Percentiles rank a stretch among this genome's conserved stretches.
These are phyloP conservation scores for Otis tarda DNA, from an alignment of 2,113 vertebrate genomes.

Conservation along the genomic window DNA sequence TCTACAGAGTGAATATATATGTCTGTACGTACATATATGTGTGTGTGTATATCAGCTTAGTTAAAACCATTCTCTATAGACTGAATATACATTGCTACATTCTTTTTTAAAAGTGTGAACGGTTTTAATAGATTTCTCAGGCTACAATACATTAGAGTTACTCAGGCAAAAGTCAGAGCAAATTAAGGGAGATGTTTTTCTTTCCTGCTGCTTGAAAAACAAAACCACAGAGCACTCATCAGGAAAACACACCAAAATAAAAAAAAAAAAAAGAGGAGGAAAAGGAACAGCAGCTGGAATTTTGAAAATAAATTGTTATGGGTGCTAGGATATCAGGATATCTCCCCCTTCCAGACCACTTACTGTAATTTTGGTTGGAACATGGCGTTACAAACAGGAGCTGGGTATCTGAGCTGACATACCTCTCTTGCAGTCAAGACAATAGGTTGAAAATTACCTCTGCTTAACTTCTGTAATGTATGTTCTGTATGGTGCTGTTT, in stretches of 20 bases:
- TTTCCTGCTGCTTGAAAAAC: not conserved
- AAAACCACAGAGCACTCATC: not conserved
- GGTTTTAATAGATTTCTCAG: constrained; percentile 47
- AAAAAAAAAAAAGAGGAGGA: not conserved
- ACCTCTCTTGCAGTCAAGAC: not conserved
- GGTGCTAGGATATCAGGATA: not conserved
- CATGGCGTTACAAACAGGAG: not conserved
- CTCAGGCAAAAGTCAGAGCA: constrained; percentile 40
- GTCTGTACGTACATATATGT: too few relatives aligned
- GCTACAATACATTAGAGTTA: constrained; percentile 27
- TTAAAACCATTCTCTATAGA: constrained; percentile 47
- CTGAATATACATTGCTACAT: not conserved
- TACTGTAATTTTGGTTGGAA: not conserved
- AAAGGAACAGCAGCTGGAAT: not conserved
- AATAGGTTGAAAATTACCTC: constrained; percentile 3
- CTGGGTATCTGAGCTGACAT: not conserved
- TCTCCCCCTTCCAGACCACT: not conserved
- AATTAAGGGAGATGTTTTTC: constrained; percentile 39
- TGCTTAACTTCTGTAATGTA: not conserved
- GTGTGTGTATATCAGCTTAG: constrained; percentile 4
- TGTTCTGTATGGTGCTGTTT: not conserved
- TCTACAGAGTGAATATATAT: not conserved
- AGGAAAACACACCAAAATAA: not conserved
- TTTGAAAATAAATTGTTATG: not conserved
- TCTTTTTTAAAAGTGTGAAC: constrained; percentile 40